Conservation (phyloP, 2,113 vertebrate genomes). For the Mormyrus lacerda region DNA sequence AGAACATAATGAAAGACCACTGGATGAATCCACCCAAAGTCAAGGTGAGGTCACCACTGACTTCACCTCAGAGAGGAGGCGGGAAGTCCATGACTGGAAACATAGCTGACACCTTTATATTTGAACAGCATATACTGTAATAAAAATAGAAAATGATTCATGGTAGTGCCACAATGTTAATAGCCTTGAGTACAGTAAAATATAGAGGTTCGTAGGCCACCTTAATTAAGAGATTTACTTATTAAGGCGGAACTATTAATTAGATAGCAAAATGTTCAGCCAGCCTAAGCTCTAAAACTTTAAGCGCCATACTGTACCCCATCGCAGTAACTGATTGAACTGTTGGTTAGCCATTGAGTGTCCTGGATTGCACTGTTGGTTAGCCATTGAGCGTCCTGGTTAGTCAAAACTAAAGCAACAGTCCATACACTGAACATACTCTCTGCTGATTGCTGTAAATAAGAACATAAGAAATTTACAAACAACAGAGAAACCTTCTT, state of each 20-base stretch:
- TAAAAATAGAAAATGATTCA: neutral
- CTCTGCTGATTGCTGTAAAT: neutral
- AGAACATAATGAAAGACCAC: constrained; percentile 68
- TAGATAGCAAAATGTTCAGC: neutral
- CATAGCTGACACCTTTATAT: neutral
- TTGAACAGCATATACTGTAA: constrained; percentile 4
- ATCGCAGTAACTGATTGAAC: neutral
- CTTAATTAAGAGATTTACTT: neutral
- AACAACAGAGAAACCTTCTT: too few relatives aligned
- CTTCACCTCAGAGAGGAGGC: neutral
- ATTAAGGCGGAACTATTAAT: neutral
- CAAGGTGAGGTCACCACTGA: constrained; percentile 66
- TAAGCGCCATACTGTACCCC: neutral
- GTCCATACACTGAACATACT: neutral
- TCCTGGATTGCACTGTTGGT: neutral
- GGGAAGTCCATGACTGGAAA: neutral
- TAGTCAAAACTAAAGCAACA: neutral
- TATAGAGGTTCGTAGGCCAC: neutral
- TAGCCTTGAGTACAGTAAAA: neutral
- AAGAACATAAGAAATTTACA: too few relatives aligned
- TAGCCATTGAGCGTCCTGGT: neutral
- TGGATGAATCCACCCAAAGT: constrained; percentile 90
- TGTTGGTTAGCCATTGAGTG: neutral
- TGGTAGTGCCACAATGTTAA: neutral
- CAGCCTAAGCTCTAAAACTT: neutral